Percentiles rank a stretch among this genome's conserved stretches.
Conservation (phyloP, 1,140 invertebrate species). For the Diuraphis noxia region DNA sequence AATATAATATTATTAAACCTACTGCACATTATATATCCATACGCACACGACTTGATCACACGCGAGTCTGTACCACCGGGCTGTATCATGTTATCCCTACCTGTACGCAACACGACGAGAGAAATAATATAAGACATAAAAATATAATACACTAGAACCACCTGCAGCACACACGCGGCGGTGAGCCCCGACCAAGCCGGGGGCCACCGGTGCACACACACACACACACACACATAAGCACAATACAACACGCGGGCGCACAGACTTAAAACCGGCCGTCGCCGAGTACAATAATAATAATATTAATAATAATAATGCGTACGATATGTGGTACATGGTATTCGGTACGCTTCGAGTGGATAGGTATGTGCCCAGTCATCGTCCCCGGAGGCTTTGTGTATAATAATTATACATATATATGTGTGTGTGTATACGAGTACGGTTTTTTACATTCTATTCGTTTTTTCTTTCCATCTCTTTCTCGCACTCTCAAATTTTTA, state of each 20-base stretch:
- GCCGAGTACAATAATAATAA: conserved; percentile 34
- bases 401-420: conserved; percentile 33
- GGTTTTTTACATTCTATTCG: not conserved
- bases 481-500: not conserved
- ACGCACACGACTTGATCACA: not conserved
- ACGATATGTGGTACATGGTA: conserved; percentile 51
- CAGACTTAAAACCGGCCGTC: conserved; percentile 34
- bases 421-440: not conserved
- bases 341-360: conserved; percentile 47
- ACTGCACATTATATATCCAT: not conserved
- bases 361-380: conserved; percentile 47
- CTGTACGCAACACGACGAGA: not conserved
- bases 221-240: not conserved
- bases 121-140: not conserved
- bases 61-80: not conserved
- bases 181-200: conserved; percentile 41
- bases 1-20: not conserved
- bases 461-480: not conserved
- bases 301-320: conserved; percentile 31
- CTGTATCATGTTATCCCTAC: not conserved
- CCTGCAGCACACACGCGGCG: conserved; percentile 23
- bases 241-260: not conserved
- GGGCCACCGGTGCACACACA: not conserved
- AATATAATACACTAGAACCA: conserved; percentile 32
- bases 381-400: conserved; percentile 45